These are phyloP conservation scores for Didymodactylos carnosus DNA, from an alignment of 2,888 invertebrate genomes.

Conservation along the genomic window DNA sequence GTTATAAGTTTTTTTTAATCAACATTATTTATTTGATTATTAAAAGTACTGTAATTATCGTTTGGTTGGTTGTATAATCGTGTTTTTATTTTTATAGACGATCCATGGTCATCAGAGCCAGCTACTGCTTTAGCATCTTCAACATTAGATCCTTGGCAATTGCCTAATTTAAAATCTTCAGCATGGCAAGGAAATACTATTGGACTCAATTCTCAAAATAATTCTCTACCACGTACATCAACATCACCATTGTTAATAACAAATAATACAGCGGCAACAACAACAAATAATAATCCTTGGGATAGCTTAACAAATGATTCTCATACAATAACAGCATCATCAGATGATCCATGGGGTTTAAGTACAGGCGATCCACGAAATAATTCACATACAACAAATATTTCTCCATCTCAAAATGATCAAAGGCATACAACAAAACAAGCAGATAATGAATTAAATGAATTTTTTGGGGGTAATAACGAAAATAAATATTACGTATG, in stretches of 20 bases:
- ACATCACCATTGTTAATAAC: too few relatives aligned
- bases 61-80: too few relatives aligned
- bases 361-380: neutral
- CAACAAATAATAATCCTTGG: neutral
- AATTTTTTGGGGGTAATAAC: neutral
- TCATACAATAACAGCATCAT: neutral
- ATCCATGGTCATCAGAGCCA: neutral
- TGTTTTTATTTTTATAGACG: neutral
- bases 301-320: too few relatives aligned
- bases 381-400: neutral
- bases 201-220: neutral
- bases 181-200: too few relatives aligned
- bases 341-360: neutral
- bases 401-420: neutral
- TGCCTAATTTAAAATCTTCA: too few relatives aligned
- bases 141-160: too few relatives aligned
- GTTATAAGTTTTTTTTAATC: too few relatives aligned
- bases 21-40: too few relatives aligned
- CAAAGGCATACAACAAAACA: neutral
- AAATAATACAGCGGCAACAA: neutral
- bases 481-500: too few relatives aligned
- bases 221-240: too few relatives aligned
- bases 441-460: neutral
- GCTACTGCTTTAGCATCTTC: too few relatives aligned
- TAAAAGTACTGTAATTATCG: too few relatives aligned